A percentile compares a stretch with the other conserved stretches of the same genome.
phyloP scores from a whole-genome alignment of 2,113 vertebrate species.

The Furnarius figulus region DNA sequence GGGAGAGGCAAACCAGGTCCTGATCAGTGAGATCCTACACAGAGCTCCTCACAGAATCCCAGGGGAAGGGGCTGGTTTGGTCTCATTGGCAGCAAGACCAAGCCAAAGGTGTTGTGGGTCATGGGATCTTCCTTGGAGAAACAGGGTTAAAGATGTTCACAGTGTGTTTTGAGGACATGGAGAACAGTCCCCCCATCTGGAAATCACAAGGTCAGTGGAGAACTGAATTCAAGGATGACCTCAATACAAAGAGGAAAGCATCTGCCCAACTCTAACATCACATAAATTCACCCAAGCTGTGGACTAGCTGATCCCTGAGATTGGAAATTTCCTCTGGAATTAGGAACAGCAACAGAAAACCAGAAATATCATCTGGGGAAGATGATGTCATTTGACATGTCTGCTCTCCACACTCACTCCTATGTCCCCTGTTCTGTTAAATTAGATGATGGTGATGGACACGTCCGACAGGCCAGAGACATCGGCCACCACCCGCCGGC shows the following conservation, averaged over 20 bases:
- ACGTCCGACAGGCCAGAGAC: conserved; percentile 26
- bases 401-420: not conserved
- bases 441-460: not conserved
- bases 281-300: not conserved
- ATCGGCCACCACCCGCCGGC: not conserved
- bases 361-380: not conserved
- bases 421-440: not conserved
- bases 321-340: not conserved
- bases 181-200: not conserved
- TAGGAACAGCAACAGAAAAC: not conserved
- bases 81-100: not conserved
- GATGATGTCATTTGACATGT: not conserved
- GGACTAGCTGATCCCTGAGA: not conserved
- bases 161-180: not conserved
- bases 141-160: not conserved
- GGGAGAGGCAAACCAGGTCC: not conserved
- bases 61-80: not conserved
- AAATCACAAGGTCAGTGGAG: not conserved
- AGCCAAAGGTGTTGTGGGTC: not conserved
- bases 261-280: not conserved
- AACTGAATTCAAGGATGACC: not conserved
- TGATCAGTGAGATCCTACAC: not conserved
- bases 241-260: not conserved
- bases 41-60: not conserved
- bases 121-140: not conserved